Base-by-base conservation (phyloP, 1,140 invertebrate species). In the Drosophila pandora region DNA sequence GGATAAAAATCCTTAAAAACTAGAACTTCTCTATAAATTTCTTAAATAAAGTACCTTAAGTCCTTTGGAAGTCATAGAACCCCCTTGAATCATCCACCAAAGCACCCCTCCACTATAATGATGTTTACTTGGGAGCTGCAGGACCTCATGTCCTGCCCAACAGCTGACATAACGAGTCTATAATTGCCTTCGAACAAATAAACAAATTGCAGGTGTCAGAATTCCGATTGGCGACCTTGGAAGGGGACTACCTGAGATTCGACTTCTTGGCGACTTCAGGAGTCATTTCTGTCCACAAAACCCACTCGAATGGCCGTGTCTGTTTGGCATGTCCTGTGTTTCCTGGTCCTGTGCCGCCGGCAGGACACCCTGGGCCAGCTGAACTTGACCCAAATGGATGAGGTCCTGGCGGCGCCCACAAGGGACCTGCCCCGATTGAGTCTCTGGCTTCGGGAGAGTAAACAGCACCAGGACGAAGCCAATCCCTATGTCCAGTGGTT, bases 141-240 rank as follows among this genome's bases (percentile, higher is more conserved):
- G 32, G 41, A 57, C 28, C 13, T 17, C 17, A 17, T 17, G 17
- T 17, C 17, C 17, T 17, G 17, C 13, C 23, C n/a, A 34, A 34
- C 25, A 53, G 37, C 82, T 81, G 77, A 84, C 81, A 84, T 74
- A 84, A 84, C 77, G 62, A 61, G 53, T 52, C 69, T 87, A 74
- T 87, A 87, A 85, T 85, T 85, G 85, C 62, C 57, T 48, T 48
- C 48, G 52, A 54, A 64, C 55, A 87, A 85, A 87, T 74, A 87
- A 74, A 68, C 50, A 87, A 85, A 87, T 87, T 82, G 75, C 82
- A 88, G 82, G 82, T 87, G 82, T 88, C 82, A 88, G 67, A 88
- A 79, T 50, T 37, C 34, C 34, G 10, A 12, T 4, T 37, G 12
- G 2, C 12, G 10, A 37, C 10, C 3, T 37, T 37, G 12, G 22